Evolutionary conservation across 1,140 invertebrate genomes (phyloP).

Genomic region (Apis dorsata): DNA sequence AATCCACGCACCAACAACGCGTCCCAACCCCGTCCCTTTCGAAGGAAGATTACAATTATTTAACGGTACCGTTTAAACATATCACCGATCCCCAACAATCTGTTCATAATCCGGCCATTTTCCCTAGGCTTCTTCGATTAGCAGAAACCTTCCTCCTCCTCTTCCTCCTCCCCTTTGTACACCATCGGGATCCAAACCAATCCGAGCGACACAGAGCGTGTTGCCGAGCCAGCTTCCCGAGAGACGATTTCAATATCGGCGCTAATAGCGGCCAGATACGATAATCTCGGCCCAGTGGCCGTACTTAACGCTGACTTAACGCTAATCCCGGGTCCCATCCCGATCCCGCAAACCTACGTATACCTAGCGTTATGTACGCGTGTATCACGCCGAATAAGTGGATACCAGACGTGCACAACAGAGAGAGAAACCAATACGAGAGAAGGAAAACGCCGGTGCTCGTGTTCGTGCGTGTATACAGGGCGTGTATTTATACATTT

Average conservation of each 20-base stretch:
- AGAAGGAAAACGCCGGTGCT: too few relatives aligned
- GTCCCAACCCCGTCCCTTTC: too few relatives aligned
- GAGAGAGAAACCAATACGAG: too few relatives aligned
- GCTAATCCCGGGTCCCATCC: conserved; percentile 53
- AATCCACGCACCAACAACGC: too few relatives aligned
- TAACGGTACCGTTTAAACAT: not conserved
- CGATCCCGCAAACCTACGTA: conserved; percentile 53
- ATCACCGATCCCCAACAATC: too few relatives aligned
- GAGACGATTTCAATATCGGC: conserved; percentile 58
- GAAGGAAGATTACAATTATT: not conserved
- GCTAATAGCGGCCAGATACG: conserved; percentile 61
- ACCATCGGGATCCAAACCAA: not conserved
- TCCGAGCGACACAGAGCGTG: conserved; percentile 15
- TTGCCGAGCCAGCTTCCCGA: conserved; percentile 31
- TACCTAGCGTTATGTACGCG: conserved; percentile 44
- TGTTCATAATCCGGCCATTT: not conserved
- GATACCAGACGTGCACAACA: conserved; percentile 24
- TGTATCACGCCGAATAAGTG: conserved; percentile 48
- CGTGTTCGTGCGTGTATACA: too few relatives aligned
- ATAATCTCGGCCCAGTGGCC: conserved; percentile 64
- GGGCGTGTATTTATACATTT: too few relatives aligned
- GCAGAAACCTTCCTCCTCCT: not conserved
- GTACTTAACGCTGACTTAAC: conserved; percentile 69
- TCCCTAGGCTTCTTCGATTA: not conserved
- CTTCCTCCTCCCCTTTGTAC: not conserved